Evolutionary conservation across 2,797 vertebrate genomes (phyloP), one percentile per base, ranked within the genome.

Genomic region (Catamblyrhynchus diadema): DNA sequence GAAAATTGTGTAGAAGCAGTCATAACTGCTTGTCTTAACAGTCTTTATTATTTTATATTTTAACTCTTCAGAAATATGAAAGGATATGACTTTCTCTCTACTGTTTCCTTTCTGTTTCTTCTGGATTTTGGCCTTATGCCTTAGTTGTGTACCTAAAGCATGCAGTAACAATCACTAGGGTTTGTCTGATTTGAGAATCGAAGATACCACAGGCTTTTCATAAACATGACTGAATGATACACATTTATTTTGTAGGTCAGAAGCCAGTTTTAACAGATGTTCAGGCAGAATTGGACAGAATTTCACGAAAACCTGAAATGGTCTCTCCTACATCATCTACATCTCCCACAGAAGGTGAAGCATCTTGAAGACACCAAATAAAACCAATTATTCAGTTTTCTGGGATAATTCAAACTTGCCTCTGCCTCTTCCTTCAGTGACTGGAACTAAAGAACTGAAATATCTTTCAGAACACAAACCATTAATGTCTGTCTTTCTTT

Each of bases 261-360:
- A 99, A 99, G 96, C 98, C 99, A 96, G 99, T 99, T 94, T 98
- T 99, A 97, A 99, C 99, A 44, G 99, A 99, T 42, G 99, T 99
- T 97, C 99, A 99, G 88, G 99, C 99, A 25, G 99, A 99, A 97
- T 96, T 99, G 95, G 99, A 99, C 97, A 99, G 99, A 98, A 99
- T 99, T 96, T 98, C 99, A 97, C 99, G 98, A 96, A 99, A 98
- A 96, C 98, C 99, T 74, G 99, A 99, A 95, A 98, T 98, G 62
- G 98, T 98, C 74, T 98, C 99, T 96, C 95, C 98, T 96, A 98
- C 98, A 62, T 96, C 98, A 97, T 98, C 98, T 59, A 92, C 97
- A 50, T 98, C 98, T 94, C 97, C 98, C 86, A 96, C 98, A 93
- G 98, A 98, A 97, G 98, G 98, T 89, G 98, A 99, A 98, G 98